These are phyloP conservation scores for Brachystomella parvula DNA, from an alignment of 1,140 invertebrate genomes.

Conservation along the genomic window DNA sequence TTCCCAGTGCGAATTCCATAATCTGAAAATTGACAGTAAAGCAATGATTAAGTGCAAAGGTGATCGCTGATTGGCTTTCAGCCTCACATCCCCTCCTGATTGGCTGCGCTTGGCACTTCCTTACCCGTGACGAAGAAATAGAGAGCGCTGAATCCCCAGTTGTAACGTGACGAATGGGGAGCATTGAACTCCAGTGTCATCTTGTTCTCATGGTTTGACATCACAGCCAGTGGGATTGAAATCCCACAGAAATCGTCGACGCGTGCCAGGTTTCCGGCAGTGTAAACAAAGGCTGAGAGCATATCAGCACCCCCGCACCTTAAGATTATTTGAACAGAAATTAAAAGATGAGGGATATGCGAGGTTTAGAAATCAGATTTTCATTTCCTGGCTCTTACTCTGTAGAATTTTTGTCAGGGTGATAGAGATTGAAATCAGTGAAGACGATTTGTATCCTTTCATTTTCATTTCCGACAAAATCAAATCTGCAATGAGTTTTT, in stretches of 20 bases:
- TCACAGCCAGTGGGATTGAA: conserved; percentile 58
- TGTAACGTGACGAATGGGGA: conserved; percentile 56
- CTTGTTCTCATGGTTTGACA: conserved; percentile 75
- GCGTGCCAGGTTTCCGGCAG: conserved; percentile 67
- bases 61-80: no score
- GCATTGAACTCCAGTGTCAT: conserved; percentile 74
- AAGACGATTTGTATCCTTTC: conserved; percentile 64
- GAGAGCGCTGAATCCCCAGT: conserved; percentile 75
- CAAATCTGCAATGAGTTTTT: conserved; percentile 67
- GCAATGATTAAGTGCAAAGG: no score
- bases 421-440: conserved; percentile 61
- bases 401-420: conserved; percentile 42
- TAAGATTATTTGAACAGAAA: neutral
- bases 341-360: neutral
- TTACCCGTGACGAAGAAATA: conserved; percentile 58
- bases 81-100: no score
- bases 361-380: neutral
- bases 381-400: no score
- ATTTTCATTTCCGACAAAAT: conserved; percentile 69
- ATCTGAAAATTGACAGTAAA: no score
- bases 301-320: conserved; percentile 69
- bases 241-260: conserved; percentile 76
- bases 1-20: conserved; percentile 70
- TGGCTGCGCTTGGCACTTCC: no score
- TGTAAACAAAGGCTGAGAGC: conserved; percentile 66